phyloP scores from a whole-genome alignment of 2,113 vertebrate species.

The Cariama cristata region DNA sequence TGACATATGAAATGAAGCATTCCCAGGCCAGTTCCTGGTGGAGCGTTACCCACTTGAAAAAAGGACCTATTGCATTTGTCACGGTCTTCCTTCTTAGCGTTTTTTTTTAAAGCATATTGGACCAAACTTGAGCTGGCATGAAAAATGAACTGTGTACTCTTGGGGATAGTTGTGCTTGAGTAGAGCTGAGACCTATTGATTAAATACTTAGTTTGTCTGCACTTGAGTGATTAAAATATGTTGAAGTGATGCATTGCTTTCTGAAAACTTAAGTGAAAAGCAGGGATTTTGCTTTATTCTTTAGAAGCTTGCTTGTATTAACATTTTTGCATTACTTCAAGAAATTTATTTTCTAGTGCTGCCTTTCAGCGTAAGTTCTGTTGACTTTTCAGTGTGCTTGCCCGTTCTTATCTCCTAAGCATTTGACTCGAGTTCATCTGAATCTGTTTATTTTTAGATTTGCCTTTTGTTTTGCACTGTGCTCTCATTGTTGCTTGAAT shows the following conservation, averaged over 20 bases:
- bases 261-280: not conserved
- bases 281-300: not conserved
- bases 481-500: not conserved
- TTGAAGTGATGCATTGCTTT: not conserved
- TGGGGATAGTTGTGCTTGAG: not conserved
- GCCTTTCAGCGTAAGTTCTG: not conserved
- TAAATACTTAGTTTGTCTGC: not conserved
- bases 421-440: not conserved
- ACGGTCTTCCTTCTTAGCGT: not conserved
- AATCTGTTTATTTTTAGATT: not conserved
- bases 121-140: not conserved
- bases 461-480: not conserved
- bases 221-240: not conserved
- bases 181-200: not conserved
- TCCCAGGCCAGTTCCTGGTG: not conserved
- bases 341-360: not conserved
- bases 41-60: not conserved
- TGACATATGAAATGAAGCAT: not conserved
- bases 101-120: not conserved
- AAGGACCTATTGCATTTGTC: not conserved
- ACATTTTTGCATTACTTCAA: not conserved
- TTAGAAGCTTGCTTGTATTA: not conserved
- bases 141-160: not conserved
- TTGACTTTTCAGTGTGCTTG: not conserved
- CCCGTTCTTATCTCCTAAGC: accelerated